Evolutionary conservation across 53 echinoderm and acorn worm genomes (phyloP), one percentile per base, ranked within the genome.

Genomic region (Luidia sarsii): DNA sequence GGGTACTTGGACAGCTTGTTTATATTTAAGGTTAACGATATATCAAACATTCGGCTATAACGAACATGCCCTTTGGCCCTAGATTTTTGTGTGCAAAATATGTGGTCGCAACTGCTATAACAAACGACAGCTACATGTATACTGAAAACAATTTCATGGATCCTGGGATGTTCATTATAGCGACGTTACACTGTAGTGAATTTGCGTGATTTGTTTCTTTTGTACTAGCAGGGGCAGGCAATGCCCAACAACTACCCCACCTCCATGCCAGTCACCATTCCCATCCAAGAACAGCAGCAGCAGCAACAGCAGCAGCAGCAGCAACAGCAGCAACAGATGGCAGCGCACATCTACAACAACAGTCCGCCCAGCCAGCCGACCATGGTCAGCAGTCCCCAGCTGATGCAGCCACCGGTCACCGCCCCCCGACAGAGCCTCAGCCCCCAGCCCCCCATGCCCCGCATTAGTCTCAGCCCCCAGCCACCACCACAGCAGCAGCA

Each of bases 211-310:
- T n/a, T n/a, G n/a, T n/a, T n/a, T n/a, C n/a, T n/a, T n/a, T n/a
- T n/a, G n/a, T n/a, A n/a, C n/a, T n/a, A 24, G 80, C 35, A 80
- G 80, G 39, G 64, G 72, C 89, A 73, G 63, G 62, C 83, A 31
- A 82, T 85, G 88, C 11, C 89, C 86, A 85, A 71, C 84, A 86
- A 79, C 73, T 94, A 91, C 80, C 94, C 93, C 23, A 65, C 80
- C 57, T 53, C 81, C 65, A 94, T 99, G 94, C 99, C 99, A n/a
- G 99, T 99, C 20, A 87, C 86, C 53, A 89, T 99, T 52, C 94
- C 88, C 28, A 80, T 92, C 59, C 63, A 89, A 46, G 53, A 65
- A 39, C 80, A 80, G 46, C 72, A 84, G 32, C 60, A 8, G 6
- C 22, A 27, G 64, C 50, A 63, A 11, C 65, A 80, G 29, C 48